Conservation (phyloP, 2,113 vertebrate species). For the Ailuropoda melanoleuca region DNA sequence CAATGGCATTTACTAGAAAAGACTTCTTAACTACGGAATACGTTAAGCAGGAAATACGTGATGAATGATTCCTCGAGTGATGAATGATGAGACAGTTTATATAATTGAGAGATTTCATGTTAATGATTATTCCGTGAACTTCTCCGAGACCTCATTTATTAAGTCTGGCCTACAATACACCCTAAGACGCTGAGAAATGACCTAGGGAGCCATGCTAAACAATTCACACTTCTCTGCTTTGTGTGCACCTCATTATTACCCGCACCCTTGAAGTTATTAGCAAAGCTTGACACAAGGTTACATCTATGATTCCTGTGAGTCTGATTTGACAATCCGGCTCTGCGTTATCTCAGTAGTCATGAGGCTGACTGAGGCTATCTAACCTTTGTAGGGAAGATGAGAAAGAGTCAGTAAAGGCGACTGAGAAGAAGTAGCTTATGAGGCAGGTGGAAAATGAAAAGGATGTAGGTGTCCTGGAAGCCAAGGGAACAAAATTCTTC, state of each 20-base stretch:
- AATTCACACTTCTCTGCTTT: neutral
- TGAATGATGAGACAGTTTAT: neutral
- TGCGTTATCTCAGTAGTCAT: neutral
- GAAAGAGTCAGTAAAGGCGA: neutral
- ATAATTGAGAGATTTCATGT: neutral
- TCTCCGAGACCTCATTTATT: neutral
- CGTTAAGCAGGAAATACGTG: neutral
- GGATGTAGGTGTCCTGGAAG: neutral
- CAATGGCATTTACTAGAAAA: neutral
- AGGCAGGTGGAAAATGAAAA: neutral
- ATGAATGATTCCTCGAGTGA: neutral
- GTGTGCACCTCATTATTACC: neutral
- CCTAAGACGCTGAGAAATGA: too few relatives aligned
- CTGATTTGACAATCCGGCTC: neutral
- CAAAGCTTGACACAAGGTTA: neutral
- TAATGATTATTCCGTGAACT: neutral
- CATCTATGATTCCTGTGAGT: neutral
- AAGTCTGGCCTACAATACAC: neutral
- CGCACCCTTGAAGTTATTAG: neutral
- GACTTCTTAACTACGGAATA: neutral
- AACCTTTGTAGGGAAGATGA: neutral
- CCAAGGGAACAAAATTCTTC: neutral
- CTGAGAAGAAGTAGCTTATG: neutral
- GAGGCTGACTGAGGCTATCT: neutral
- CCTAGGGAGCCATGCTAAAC: fast-evolving